Conservation (phyloP, 2,888 invertebrate species). For the Deilephila elpenor region DNA sequence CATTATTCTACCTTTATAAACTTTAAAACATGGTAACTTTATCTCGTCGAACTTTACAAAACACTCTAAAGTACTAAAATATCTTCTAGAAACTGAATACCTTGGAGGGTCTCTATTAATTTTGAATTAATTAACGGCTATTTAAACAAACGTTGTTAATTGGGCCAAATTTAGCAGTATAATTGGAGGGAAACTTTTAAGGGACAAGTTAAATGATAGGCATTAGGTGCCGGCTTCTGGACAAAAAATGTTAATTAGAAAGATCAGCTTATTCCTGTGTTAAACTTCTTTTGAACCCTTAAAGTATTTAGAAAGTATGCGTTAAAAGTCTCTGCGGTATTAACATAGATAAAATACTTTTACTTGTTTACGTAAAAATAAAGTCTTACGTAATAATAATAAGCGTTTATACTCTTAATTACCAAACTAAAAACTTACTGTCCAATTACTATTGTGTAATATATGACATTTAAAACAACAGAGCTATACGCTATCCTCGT, state of each 20-base stretch:
- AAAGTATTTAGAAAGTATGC: neutral
- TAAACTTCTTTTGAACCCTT: neutral
- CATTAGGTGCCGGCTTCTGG: neutral
- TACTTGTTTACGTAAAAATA: too few species aligned
- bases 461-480: neutral
- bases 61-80: neutral
- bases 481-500: neutral
- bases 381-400: neutral
- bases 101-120: conserved; percentile 6
- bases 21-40: too few species aligned
- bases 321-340: neutral
- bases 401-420: neutral
- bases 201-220: conserved; percentile 21
- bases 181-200: conserved; percentile 4
- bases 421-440: conserved; percentile 1
- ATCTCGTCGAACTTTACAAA: neutral
- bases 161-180: neutral
- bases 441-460: neutral
- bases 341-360: too few species aligned
- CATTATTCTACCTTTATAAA: too few species aligned
- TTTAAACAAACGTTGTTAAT: conserved; percentile 17
- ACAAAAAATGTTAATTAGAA: conserved; percentile 5
- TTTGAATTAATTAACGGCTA: conserved; percentile 2
- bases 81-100: conserved; percentile 3
- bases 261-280: neutral